phyloP scores from a whole-genome alignment of 2,797 vertebrate genomes.

The Astyanax mexicanus region DNA sequence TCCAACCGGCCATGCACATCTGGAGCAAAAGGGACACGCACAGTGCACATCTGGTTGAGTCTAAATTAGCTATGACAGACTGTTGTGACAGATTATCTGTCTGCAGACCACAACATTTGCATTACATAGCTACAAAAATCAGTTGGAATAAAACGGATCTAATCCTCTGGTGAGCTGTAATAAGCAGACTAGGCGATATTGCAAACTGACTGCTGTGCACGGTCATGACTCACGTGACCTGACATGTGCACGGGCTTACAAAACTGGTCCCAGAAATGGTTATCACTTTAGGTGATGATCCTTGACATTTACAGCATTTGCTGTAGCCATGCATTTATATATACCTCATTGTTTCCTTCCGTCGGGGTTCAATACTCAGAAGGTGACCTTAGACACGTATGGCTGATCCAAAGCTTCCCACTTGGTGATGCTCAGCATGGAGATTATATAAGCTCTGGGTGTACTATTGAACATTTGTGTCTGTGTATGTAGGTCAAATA shows the following conservation, averaged over 20 bases:
- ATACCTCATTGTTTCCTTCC: too few species aligned
- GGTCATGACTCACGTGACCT: constrained; percentile 28
- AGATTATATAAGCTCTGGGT: too few species aligned
- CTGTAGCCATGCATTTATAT: too few species aligned
- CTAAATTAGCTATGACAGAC: constrained; percentile 12
- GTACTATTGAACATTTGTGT: too few species aligned
- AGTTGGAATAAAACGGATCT: not conserved
- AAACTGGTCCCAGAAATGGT: not conserved
- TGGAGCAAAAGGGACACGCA: constrained; percentile 14
- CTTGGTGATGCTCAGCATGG: too few species aligned
- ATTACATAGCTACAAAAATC: not conserved
- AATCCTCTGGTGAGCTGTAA: constrained; percentile 1
- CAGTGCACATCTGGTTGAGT: constrained; percentile 3
- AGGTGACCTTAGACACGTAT: too few species aligned
- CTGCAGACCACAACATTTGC: constrained; percentile 1
- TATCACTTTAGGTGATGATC: constrained; percentile 22
- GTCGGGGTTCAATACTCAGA: too few species aligned
- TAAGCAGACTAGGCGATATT: not conserved
- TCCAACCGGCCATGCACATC: not conserved
- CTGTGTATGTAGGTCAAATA: too few species aligned
- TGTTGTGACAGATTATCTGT: not conserved
- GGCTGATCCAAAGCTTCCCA: too few species aligned
- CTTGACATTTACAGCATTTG: too few species aligned
- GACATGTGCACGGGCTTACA: constrained; percentile 34
- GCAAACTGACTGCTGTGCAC: not conserved